Evolutionary conservation across 2,113 vertebrate genomes (phyloP), one percentile per base, ranked within the genome.

Genomic region (Arvicanthis niloticus): DNA sequence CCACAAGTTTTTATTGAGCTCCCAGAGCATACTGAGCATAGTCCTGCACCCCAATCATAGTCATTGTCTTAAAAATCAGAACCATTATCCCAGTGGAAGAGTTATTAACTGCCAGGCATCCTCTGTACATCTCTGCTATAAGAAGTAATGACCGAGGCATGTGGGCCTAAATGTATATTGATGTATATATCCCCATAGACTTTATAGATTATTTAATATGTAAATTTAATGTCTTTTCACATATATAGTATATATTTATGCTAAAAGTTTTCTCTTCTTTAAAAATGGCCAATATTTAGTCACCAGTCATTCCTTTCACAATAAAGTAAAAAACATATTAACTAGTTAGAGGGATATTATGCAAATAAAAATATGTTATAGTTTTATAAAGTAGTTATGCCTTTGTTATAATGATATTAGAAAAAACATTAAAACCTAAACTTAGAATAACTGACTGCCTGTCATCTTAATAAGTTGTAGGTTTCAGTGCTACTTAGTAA

Each of bases 1-100:
- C 70, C 80, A 60, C 67, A 95, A 62, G 72, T 91, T 70, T 95
- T 91, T 94, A 91, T 73, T 96, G 68, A 96, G 26, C 89, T 40
- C 13, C 76, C 40, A 81, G 21, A 51, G 21, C 53, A 1, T 73
- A 87, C 37, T 77, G 62, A 96, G 26, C 7, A 73, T 21, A 34
- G 34, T 82, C 58, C 85, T n/a, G 68, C 45, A 72, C 68, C 40
- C 56, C 78, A 88, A 53, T 92, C 82, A 92, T 60, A 88, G n/a
- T 65, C 85, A 9, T 68, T 77, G 31, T 65, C 87, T 94, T 58
- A 68, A 48, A 95, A 89, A 17, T 91, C 56, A 81, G 37, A 48
- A 77, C 21, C 34, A 75, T 86, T 97, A 80, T 86, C 51, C 70
- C 60, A 76, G 29, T 89, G 93, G 85, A 48, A 37, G 58, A 15